A percentile compares a stretch with the other conserved stretches of the same genome.
phyloP scores from a whole-genome alignment of 2,888 invertebrate species.

The Dugesia japonica region DNA sequence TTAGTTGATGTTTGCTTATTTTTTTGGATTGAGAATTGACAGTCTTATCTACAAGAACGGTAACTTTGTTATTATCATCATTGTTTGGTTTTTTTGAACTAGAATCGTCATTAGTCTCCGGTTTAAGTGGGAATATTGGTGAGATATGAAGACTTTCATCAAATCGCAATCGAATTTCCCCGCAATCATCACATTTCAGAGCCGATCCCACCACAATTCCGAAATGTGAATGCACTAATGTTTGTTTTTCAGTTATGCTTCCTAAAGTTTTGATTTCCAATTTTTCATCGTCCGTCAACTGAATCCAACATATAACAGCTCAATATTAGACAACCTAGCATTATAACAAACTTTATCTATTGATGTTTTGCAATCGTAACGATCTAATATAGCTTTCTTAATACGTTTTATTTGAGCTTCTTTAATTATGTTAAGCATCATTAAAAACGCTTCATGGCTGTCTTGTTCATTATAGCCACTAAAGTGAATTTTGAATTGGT shows the following conservation, averaged over 20 bases:
- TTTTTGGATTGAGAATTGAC: neutral
- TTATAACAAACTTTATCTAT: neutral
- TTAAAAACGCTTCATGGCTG: conserved; percentile 1
- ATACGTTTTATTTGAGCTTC: neutral
- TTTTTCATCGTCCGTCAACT: neutral
- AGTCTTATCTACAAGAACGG: no score
- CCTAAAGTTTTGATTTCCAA: neutral
- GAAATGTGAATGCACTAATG: neutral
- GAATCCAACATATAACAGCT: neutral
- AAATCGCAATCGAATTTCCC: neutral
- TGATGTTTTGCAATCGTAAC: neutral
- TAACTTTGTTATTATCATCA: neutral
- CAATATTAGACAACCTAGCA: neutral
- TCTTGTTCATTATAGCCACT: neutral
- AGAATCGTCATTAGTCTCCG: neutral
- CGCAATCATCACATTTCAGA: neutral
- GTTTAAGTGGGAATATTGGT: neutral
- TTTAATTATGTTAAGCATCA: neutral
- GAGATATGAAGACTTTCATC: neutral
- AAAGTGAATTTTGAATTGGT: neutral
- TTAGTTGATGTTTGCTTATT: neutral
- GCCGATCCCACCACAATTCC: neutral
- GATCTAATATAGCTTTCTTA: neutral
- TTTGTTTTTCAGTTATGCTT: neutral
- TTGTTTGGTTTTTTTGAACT: neutral